phyloP scores from a whole-genome alignment of 1,140 invertebrate genomes.

The Magallana angulata region DNA sequence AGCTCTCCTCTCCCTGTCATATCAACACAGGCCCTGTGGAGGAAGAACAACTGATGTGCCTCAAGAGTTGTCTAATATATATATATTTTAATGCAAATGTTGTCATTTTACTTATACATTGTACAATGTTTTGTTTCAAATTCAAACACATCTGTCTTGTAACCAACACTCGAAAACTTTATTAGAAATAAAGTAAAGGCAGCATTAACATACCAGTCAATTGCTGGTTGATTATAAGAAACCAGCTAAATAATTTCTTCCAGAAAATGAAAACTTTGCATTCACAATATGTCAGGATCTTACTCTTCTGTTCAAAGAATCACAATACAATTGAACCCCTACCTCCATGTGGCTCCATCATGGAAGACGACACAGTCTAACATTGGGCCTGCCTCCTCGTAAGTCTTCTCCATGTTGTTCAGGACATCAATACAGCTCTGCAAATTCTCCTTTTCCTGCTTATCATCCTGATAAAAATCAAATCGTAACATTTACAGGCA shows the following conservation, averaged over 20 bases:
- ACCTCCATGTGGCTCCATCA: conserved; percentile 90
- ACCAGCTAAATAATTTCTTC: too few species aligned
- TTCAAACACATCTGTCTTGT: too few species aligned
- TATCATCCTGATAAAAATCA: conserved; percentile 83
- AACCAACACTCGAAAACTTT: too few species aligned
- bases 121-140: too few species aligned
- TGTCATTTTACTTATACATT: neutral
- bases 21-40: conserved; percentile 90
- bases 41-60: conserved; percentile 32
- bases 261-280: too few species aligned
- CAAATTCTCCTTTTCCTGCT: conserved; percentile 92
- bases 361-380: conserved; percentile 97
- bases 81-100: neutral
- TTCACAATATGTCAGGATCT: too few species aligned
- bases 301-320: too few species aligned
- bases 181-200: too few species aligned
- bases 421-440: conserved; percentile 92
- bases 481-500: neutral
- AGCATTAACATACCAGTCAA: too few species aligned
- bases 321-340: conserved; percentile 47
- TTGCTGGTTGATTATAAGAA: too few species aligned
- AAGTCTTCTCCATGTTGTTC: conserved; percentile 91
- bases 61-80: neutral
- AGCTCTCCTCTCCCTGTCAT: conserved; percentile 91
- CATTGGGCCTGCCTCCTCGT: conserved; percentile 90